phyloP scores from a whole-genome alignment of 2,113 vertebrate genomes.

The Mesembrinibis cayennensis region DNA sequence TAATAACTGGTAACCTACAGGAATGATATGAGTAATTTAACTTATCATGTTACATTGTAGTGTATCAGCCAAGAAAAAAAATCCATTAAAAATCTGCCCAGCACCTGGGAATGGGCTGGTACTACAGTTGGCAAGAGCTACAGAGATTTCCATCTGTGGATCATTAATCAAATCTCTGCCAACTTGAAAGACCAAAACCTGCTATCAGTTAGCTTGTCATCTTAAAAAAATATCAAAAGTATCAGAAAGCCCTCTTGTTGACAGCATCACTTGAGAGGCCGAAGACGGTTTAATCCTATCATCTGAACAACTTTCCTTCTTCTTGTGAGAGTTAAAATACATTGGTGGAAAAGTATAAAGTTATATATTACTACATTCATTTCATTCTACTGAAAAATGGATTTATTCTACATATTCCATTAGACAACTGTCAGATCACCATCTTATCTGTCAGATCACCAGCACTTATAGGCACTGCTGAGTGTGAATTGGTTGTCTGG shows the following conservation, averaged over 20 bases:
- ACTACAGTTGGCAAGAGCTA: background rate
- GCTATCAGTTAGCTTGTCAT: background rate
- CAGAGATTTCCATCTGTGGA: background rate
- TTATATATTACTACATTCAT: background rate
- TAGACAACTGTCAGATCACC: background rate
- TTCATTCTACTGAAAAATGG: background rate
- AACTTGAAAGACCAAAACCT: background rate
- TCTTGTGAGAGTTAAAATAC: background rate
- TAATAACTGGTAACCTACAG: background rate
- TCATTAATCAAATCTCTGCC: background rate
- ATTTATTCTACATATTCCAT: background rate
- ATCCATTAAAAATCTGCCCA: background rate
- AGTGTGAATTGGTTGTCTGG: background rate
- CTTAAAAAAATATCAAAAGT: background rate
- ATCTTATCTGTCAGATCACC: background rate
- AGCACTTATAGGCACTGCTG: background rate
- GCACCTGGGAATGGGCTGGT: background rate
- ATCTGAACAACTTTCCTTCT: background rate
- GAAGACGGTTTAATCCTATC: background rate
- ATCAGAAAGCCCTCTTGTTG: background rate
- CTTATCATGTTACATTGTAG: background rate
- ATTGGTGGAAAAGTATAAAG: background rate
- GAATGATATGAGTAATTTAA: background rate
- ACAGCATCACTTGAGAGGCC: background rate
- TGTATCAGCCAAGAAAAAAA: background rate